These are phyloP conservation scores for Himalopsyche kuldschensis DNA, from an alignment of 2,888 invertebrate species.

Conservation along the genomic window DNA sequence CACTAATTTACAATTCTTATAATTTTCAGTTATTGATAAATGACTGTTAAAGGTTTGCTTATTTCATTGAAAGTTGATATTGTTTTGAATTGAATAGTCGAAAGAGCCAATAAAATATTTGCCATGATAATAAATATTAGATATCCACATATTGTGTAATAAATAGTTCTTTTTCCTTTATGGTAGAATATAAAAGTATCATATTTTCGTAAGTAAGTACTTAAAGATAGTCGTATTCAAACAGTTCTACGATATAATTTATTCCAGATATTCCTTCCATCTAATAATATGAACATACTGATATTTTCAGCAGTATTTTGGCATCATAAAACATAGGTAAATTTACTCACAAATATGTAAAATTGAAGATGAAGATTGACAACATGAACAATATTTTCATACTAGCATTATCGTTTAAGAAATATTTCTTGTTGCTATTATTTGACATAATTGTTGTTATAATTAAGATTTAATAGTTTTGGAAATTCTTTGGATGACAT, in stretches of 20 bases:
- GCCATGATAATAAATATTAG: neutral
- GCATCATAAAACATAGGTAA: neutral
- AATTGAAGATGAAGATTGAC: neutral
- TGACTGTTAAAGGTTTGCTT: too few species aligned
- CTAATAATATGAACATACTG: neutral
- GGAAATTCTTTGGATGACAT: neutral
- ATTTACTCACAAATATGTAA: neutral
- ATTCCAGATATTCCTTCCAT: neutral
- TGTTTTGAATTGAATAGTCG: too few species aligned
- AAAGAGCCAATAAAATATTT: neutral
- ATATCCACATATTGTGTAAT: neutral
- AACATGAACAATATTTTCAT: neutral
- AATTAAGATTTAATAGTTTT: neutral
- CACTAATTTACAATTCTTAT: too few species aligned
- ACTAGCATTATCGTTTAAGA: neutral
- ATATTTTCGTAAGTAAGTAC: neutral
- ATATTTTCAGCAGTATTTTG: neutral
- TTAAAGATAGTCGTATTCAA: neutral
- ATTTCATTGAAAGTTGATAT: too few species aligned
- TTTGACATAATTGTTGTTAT: neutral
- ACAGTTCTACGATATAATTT: neutral
- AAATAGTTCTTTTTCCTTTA: neutral
- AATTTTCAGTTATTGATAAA: too few species aligned
- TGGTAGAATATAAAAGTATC: neutral
- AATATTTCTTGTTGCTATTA: neutral